A percentile compares a stretch with the other conserved stretches of the same genome.
These are phyloP conservation scores for Tricholaema leucomelas DNA, from an alignment of 2,113 vertebrate genomes.

Conservation along the genomic window DNA sequence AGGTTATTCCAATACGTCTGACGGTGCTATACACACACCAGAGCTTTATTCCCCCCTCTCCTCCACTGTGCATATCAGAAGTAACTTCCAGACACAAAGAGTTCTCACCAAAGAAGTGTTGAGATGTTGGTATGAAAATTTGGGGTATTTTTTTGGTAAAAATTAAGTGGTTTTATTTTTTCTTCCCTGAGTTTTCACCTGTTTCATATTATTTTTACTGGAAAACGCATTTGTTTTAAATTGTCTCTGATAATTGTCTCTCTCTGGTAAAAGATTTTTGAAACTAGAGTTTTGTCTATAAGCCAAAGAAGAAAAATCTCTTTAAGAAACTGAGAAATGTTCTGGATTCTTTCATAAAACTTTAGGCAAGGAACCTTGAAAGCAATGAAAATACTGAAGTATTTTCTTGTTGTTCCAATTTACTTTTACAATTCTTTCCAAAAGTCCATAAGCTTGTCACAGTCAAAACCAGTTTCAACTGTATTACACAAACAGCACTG, in stretches of 20 bases:
- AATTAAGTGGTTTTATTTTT: background rate
- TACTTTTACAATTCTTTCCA: background rate
- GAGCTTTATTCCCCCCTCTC: slow-evolving; percentile 47
- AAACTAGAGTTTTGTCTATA: background rate
- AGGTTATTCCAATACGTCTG: slow-evolving; percentile 62
- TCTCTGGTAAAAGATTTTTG: slow-evolving; percentile 28
- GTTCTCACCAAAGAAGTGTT: slow-evolving; percentile 57
- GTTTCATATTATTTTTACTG: slow-evolving; percentile 17
- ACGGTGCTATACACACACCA: slow-evolving; percentile 54
- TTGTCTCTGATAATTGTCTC: no score
- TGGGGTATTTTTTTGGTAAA: background rate
- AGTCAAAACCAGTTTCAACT: background rate
- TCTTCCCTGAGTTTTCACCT: background rate
- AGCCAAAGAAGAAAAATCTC: background rate
- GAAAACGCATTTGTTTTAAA: slow-evolving; percentile 36
- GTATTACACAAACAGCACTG: background rate
- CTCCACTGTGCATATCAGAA: slow-evolving; percentile 45
- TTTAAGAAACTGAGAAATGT: background rate
- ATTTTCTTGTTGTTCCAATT: background rate
- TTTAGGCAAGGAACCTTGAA: background rate
- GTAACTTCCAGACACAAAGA: slow-evolving; percentile 53
- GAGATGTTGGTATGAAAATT: slow-evolving; percentile 15
- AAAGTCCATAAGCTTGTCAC: background rate
- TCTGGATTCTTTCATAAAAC: background rate
- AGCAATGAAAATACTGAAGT: background rate